These are phyloP conservation scores for Creontiades dilutus DNA, from an alignment of 2,888 invertebrate genomes.

Conservation along the genomic window DNA sequence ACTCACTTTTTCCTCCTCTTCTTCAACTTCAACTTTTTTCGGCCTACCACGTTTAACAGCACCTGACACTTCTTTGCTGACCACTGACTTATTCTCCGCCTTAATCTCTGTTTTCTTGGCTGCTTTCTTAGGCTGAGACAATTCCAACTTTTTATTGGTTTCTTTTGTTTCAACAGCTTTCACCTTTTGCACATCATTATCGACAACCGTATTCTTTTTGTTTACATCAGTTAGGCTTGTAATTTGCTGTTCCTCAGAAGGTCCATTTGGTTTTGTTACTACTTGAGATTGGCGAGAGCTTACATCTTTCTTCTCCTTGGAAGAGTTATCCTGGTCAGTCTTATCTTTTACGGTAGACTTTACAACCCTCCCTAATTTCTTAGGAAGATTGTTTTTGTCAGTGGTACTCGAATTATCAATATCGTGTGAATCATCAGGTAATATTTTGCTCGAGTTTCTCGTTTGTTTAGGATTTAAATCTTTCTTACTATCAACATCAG, in stretches of 20 bases:
- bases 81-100: not conserved
- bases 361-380: not conserved
- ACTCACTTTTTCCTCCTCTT: slow-evolving; percentile 44
- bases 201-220: not conserved
- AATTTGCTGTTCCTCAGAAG: not conserved
- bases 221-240: not conserved
- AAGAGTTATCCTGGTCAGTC: not conserved
- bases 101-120: not conserved
- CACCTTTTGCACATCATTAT: not conserved
- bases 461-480: not conserved
- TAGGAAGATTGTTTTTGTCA: not conserved
- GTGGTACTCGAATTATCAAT: not conserved
- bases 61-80: not conserved
- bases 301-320: slow-evolving; percentile 24
- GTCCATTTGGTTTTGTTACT: not conserved
- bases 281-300: not conserved
- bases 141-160: not conserved
- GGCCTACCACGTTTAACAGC: slow-evolving; percentile 51
- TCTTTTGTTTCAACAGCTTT: not conserved
- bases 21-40: slow-evolving; percentile 44
- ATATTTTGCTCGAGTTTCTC: not conserved
- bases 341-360: not conserved
- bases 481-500: not conserved
- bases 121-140: not conserved
- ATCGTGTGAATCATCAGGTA: not conserved